phyloP scores from a whole-genome alignment of 2,113 vertebrate genomes.

The Chascanopsetta lugubris region DNA sequence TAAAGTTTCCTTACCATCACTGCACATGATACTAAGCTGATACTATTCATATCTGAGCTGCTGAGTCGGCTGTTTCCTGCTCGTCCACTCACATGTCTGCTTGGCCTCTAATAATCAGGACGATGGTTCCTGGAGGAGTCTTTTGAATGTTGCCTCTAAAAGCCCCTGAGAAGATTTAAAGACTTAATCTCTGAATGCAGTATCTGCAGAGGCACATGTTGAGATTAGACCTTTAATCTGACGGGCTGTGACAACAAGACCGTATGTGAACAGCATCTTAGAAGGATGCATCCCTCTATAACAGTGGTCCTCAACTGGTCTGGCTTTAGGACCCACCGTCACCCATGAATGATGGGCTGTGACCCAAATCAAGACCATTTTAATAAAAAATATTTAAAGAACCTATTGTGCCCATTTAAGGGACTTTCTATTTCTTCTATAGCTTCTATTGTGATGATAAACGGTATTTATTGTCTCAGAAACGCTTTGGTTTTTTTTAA shows the following conservation, averaged over 20 bases:
- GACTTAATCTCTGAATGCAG: neutral
- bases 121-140: neutral
- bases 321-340: too few relatives aligned
- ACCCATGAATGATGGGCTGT: too few relatives aligned
- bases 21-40: conserved; percentile 20
- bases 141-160: conserved; percentile 3
- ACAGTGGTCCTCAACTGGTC: too few relatives aligned
- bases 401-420: too few relatives aligned
- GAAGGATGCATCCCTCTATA: conserved; percentile 1
- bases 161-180: neutral
- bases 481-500: too few relatives aligned
- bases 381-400: too few relatives aligned
- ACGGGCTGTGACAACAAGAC: neutral
- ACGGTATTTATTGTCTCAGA: too few relatives aligned
- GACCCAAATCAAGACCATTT: too few relatives aligned
- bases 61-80: conserved; percentile 13
- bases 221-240: conserved; percentile 17
- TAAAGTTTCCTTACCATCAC: neutral
- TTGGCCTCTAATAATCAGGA: conserved; percentile 10
- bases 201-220: neutral
- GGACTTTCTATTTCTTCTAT: too few relatives aligned
- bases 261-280: neutral
- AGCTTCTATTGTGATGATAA: too few relatives aligned
- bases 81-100: neutral
- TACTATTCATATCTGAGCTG: conserved; percentile 3